Percentiles rank a stretch among this genome's conserved stretches.
Evolutionary conservation across 2,113 vertebrate genomes (phyloP).

Genomic region (Progne subis): DNA sequence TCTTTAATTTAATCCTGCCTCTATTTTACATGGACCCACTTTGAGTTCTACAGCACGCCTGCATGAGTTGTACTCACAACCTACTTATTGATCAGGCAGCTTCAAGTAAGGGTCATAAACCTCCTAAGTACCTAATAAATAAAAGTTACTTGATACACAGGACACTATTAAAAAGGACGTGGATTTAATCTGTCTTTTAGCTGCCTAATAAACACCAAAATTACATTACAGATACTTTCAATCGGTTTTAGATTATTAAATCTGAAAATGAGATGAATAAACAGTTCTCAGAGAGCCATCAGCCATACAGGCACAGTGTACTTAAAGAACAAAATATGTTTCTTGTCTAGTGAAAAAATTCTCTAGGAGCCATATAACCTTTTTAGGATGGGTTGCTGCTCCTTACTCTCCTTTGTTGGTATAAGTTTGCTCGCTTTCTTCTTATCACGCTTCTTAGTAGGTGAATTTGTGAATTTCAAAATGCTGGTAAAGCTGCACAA

Average conservation of each 20-base stretch:
- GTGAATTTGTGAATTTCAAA: not conserved
- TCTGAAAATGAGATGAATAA: not conserved
- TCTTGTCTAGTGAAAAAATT: not conserved
- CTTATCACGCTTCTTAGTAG: not conserved
- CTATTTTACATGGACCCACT: slow-evolving; percentile 84
- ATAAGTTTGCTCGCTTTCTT: not conserved
- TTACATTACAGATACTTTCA: not conserved
- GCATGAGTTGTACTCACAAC: slow-evolving; percentile 73
- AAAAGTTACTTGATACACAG: not conserved
- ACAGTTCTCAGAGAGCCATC: not conserved
- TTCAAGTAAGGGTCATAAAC: not conserved
- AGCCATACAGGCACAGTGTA: not conserved
- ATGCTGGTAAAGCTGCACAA: not conserved
- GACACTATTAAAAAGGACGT: not conserved
- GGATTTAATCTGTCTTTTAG: not conserved
- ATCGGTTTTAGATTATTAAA: not conserved
- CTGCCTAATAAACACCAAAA: not conserved
- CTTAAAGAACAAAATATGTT: not conserved
- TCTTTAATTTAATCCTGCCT: slow-evolving; percentile 46
- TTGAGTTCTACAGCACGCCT: slow-evolving; percentile 74
- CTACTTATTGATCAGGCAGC: slow-evolving; percentile 80
- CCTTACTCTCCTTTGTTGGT: not conserved
- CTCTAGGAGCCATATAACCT: not conserved
- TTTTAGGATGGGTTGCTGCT: not conserved
- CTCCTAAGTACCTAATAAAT: not conserved